A percentile compares a stretch with the other conserved stretches of the same genome.
Evolutionary conservation across 35 echinoderm and acorn worm genomes (phyloP).

Genomic region (Nesometra sesokonis): DNA sequence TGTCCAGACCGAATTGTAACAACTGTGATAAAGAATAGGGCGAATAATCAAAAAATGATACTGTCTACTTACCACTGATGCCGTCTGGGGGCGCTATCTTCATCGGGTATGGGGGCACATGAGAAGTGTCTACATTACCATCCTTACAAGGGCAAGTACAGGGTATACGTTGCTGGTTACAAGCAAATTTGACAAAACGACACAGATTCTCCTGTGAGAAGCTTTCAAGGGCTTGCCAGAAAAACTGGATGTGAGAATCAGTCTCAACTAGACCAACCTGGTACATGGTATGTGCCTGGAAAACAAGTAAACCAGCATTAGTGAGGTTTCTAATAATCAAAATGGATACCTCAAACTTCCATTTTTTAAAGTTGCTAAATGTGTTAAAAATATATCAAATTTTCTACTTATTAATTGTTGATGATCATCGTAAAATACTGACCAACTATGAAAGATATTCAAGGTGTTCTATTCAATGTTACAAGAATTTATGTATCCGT

Average conservation of each 20-base stretch:
- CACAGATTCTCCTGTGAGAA: conserved; percentile 71
- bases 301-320: background rate
- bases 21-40: background rate
- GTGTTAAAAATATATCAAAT: too few relatives aligned
- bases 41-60: background rate
- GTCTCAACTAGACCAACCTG: conserved; percentile 75
- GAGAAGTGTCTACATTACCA: conserved; percentile 40
- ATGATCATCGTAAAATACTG: too few relatives aligned
- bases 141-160: conserved; percentile 67
- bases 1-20: too few relatives aligned
- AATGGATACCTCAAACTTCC: too few relatives aligned
- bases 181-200: conserved; percentile 82
- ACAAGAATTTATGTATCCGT: too few relatives aligned
- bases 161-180: conserved; percentile 68
- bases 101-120: conserved; percentile 77
- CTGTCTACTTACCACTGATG: conserved; percentile 27
- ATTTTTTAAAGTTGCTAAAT: too few relatives aligned
- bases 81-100: conserved; percentile 77
- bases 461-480: too few relatives aligned
- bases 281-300: conserved; percentile 73
- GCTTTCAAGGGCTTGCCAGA: conserved; percentile 67
- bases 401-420: too few relatives aligned
- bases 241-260: conserved; percentile 68
- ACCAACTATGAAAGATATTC: too few relatives aligned
- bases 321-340: too few relatives aligned